Conservation (phyloP, 2,113 vertebrate species). For the Charina bottae region DNA sequence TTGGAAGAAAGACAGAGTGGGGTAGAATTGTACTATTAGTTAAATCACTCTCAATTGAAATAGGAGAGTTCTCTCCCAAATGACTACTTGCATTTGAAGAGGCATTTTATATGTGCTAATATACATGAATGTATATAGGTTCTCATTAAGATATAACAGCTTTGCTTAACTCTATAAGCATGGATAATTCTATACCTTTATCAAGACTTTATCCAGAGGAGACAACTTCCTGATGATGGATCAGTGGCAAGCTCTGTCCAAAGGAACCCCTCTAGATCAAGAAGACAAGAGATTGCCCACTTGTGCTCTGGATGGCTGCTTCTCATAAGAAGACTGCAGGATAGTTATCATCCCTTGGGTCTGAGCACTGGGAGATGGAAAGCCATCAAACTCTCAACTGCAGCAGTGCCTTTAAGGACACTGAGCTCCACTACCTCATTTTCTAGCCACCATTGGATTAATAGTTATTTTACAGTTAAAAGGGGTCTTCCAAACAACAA, state of each 20-base stretch:
- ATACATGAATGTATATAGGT: rapidly evolving
- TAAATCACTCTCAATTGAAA: background rate
- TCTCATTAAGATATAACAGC: rapidly evolving
- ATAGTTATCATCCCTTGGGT: conserved; percentile 18
- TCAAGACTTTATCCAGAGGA: background rate
- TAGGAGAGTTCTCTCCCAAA: background rate
- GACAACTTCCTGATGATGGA: background rate
- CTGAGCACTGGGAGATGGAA: conserved; percentile 62
- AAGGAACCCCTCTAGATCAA: no score
- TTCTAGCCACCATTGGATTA: no score
- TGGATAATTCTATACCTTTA: background rate
- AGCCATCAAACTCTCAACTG: background rate
- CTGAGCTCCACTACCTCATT: no score
- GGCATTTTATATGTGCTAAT: background rate
- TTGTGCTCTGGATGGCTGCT: conserved; percentile 35
- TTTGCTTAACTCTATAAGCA: background rate
- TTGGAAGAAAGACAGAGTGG: no score
- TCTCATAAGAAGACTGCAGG: conserved; percentile 27
- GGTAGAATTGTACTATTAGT: no score
- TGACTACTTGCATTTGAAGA: background rate
- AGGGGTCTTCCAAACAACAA: no score
- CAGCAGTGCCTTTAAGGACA: no score
- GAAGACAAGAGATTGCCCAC: no score
- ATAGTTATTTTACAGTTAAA: no score
- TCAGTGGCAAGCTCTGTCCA: no score